phyloP scores from a whole-genome alignment of 2,888 invertebrate genomes.

The Hipparchia sbordonii region DNA sequence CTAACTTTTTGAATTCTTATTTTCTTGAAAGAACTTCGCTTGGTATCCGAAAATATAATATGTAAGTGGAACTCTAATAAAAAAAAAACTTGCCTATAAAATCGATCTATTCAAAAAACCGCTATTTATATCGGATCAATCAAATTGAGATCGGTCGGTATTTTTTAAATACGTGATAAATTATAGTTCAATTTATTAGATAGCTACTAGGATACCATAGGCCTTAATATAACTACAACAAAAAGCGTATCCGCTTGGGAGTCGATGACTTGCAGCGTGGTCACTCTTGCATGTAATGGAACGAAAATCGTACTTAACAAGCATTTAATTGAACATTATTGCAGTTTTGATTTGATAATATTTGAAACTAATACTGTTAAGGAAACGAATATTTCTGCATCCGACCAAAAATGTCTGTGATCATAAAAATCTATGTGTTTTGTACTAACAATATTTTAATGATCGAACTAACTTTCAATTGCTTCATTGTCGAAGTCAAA shows the following conservation, averaged over 20 bases:
- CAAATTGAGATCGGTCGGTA: not conserved
- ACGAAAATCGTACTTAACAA: not conserved
- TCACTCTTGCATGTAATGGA: slow-evolving; percentile 9
- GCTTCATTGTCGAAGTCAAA: not conserved
- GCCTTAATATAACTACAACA: not conserved
- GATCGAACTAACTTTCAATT: not conserved
- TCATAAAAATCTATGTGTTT: too few relatives aligned
- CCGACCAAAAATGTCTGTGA: too few relatives aligned
- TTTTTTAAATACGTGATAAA: not conserved
- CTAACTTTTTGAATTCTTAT: too few relatives aligned
- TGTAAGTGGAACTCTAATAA: too few relatives aligned
- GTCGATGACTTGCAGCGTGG: slow-evolving; percentile 10
- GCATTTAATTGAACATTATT: not conserved
- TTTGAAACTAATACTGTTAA: not conserved
- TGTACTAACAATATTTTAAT: too few relatives aligned
- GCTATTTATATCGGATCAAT: not conserved
- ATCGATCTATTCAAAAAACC: not conserved
- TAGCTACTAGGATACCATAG: not conserved
- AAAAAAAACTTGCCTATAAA: not conserved
- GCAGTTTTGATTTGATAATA: not conserved
- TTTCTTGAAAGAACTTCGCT: too few relatives aligned
- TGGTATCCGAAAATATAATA: too few relatives aligned
- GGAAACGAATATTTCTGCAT: too few relatives aligned
- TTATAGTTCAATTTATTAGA: not conserved
- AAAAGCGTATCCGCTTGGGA: slow-evolving; percentile 8